Conservation (phyloP, 2,797 vertebrate genomes). For the Tragelaphus eurycerus region DNA sequence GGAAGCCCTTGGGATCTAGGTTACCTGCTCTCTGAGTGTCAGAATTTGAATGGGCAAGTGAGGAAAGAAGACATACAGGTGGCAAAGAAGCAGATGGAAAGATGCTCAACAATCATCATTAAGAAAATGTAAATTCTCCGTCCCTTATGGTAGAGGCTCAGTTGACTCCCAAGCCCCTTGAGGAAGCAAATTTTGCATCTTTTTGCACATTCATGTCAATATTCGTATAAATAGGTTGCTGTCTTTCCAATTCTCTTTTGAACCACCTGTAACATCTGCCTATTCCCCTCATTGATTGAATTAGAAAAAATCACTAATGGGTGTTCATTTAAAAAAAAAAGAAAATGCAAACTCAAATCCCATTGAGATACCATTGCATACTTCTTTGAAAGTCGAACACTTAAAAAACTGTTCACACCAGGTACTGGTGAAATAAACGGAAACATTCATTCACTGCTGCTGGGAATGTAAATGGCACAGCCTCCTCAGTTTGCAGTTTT, state of each 20-base stretch:
- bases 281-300: background rate
- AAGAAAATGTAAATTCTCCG: background rate
- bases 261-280: background rate
- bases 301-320: background rate
- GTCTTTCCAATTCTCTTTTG: background rate
- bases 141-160: background rate
- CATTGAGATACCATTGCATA: background rate
- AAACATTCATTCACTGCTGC: background rate
- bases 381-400: background rate
- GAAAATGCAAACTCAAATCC: background rate
- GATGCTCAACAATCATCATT: too few species aligned
- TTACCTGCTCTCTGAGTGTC: background rate
- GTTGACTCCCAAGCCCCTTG: background rate
- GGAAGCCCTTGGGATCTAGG: background rate
- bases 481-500: background rate
- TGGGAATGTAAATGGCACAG: background rate
- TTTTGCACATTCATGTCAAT: background rate
- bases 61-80: background rate
- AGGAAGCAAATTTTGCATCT: background rate
- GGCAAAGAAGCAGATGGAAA: background rate
- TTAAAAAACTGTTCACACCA: background rate
- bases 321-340: background rate
- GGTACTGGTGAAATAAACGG: background rate
- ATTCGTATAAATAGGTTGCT: background rate
- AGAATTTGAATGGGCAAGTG: background rate